phyloP scores from a whole-genome alignment of 2,888 invertebrate species.

The Yponomeuta plumbellus region DNA sequence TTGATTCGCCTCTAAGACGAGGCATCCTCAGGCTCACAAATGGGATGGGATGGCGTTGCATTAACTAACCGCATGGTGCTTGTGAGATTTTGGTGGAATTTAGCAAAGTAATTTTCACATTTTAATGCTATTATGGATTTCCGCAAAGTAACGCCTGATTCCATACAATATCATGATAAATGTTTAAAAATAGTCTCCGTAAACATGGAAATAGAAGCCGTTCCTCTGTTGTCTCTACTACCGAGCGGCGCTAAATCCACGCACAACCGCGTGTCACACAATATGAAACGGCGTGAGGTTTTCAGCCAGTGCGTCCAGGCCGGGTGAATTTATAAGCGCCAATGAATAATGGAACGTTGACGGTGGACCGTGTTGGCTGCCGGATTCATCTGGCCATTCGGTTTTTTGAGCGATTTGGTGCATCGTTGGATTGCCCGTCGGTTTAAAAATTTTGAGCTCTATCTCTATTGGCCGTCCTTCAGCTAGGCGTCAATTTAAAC shows the following conservation, averaged over 20 bases:
- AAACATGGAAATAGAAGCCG: not conserved
- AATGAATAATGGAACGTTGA: slow-evolving; percentile 29
- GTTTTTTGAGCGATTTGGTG: not conserved
- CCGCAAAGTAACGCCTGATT: too few species aligned
- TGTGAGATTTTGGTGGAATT: too few species aligned
- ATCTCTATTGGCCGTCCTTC: not conserved
- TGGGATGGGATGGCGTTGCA: too few species aligned
- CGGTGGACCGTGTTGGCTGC: slow-evolving; percentile 16
- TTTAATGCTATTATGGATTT: too few species aligned
- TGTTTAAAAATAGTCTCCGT: too few species aligned
- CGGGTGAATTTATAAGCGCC: slow-evolving; percentile 30
- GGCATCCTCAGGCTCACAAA: too few species aligned
- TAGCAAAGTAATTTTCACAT: too few species aligned
- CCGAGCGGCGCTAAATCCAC: slow-evolving; percentile 25
- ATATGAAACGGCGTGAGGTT: slow-evolving; percentile 25
- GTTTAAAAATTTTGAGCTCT: not conserved
- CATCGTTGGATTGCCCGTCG: not conserved
- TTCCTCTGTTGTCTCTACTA: not conserved
- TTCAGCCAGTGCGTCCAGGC: slow-evolving; percentile 24
- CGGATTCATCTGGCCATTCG: not conserved
- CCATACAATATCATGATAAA: too few species aligned
- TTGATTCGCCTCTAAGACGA: too few species aligned
- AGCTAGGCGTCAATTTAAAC: not conserved
- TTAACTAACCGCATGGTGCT: too few species aligned
- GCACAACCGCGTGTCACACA: slow-evolving; percentile 21